Base-by-base conservation (phyloP, 2,113 vertebrate genomes). In the Delphinus delphis region DNA sequence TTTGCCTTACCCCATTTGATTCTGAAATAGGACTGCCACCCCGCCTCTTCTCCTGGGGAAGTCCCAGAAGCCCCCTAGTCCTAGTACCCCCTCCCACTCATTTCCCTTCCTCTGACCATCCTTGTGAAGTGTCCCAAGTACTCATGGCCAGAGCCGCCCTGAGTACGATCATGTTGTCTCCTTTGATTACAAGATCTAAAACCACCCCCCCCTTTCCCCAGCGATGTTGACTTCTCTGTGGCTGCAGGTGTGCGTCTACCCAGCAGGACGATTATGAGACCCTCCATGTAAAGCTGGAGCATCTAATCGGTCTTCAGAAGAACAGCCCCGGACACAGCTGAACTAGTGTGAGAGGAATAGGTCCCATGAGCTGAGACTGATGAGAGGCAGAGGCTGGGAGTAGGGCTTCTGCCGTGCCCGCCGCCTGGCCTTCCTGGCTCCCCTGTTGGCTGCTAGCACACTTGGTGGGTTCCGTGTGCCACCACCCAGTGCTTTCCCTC, bases 331-430 rank as follows among this genome's bases (percentile, higher is more conserved):
- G 20, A 65, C 71, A n/a, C 4, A 10, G 47, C 36, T 60, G 50
- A 60, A 17, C 33, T 0, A 3, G 13, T 3, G 73, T n/a, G 83
- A 93, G 63, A 36, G 47, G 33, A 23, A 15, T 9, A 63, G 31
- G 21, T 26, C 73, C 41, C 1, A 1, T 0, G 58, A 47, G 87
- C 70, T 74, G 55, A 73, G 84, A 8, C 47, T 20, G 28, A 7
- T 58, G 11, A 50, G 87, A 63, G 21, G 31, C 9, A 5, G 41
- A 55, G 8, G 31, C 31, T 31, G 8, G 41, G 17, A 63, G 38
- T 0, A 44, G 36, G 80, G 55, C 53, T 88, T 2, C 0, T 2
- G 4, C 65, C 15, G 0, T 18, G 58, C 38, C 44, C 2, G 1
- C 8, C 44, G 18, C 5, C 3, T 5, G 5, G 23, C 6, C 26